A percentile compares a stretch with the other conserved stretches of the same genome.
Conservation (phyloP, 2,113 vertebrate genomes). For the Phalacrocorax aristotelis region DNA sequence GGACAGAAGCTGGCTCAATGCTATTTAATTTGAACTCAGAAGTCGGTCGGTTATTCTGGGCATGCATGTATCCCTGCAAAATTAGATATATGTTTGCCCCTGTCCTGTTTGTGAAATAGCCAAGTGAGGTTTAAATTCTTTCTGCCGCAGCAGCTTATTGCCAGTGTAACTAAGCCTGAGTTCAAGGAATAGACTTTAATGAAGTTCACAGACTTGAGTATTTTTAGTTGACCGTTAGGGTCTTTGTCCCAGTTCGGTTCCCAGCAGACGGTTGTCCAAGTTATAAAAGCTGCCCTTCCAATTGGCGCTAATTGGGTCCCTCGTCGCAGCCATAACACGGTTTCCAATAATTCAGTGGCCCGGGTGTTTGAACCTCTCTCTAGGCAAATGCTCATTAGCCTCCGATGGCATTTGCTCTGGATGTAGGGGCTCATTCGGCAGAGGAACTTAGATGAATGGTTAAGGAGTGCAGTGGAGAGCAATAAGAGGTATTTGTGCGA, state of each 20-base stretch:
- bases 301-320: not conserved
- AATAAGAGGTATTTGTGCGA: not conserved
- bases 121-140: not conserved
- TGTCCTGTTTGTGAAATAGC: conserved; percentile 13
- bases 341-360: not conserved
- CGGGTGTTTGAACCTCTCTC: not conserved
- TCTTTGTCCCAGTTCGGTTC: not conserved
- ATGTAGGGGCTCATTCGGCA: not conserved
- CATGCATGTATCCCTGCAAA: not conserved
- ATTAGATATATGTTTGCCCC: conserved; percentile 1
- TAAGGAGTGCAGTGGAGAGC: not conserved
- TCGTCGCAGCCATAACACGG: rapidly evolving
- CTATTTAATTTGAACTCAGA: not conserved
- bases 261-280: not conserved
- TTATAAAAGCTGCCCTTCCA: not conserved
- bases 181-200: not conserved
- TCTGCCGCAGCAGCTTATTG: not conserved
- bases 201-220: not conserved
- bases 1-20: not conserved
- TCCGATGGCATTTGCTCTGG: not conserved
- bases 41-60: not conserved
- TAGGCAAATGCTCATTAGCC: not conserved
- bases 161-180: conserved; percentile 13
- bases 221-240: not conserved
- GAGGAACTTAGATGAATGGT: not conserved